Conservation (phyloP, 2,888 invertebrate species). For the Anticlea derivata region DNA sequence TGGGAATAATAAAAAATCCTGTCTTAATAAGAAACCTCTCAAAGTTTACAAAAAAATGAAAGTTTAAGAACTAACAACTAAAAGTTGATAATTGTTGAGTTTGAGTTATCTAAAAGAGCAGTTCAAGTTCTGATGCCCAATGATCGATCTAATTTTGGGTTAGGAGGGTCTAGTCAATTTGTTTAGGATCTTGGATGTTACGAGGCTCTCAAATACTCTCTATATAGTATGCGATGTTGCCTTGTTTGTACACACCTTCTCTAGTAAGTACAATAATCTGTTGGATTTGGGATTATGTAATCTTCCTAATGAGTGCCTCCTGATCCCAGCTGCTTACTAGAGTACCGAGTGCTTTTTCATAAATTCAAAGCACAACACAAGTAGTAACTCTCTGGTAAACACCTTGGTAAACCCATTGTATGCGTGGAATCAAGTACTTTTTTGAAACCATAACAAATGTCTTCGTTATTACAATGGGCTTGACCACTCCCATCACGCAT, state of each 20-base stretch:
- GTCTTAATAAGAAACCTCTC: too few species aligned
- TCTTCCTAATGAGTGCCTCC: too few species aligned
- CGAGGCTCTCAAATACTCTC: conserved; percentile 9
- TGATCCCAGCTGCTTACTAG: too few species aligned
- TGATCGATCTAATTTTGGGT: conserved; percentile 29
- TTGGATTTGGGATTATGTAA: not conserved
- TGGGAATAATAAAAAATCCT: too few species aligned
- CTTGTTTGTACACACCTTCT: not conserved
- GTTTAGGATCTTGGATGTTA: conserved; percentile 56
- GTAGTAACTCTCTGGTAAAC: too few species aligned
- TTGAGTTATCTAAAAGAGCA: conserved; percentile 13
- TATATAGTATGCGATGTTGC: not conserved
- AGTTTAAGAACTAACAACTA: not conserved
- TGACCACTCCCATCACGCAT: conserved; percentile 16
- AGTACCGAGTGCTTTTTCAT: too few species aligned
- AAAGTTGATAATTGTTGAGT: not conserved
- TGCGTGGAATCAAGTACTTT: too few species aligned
- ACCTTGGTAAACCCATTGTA: too few species aligned
- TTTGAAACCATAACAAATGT: conserved; percentile 8
- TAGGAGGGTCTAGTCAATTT: conserved; percentile 61
- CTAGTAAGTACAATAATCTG: not conserved
- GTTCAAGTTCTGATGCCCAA: conserved; percentile 17
- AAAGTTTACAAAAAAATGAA: too few species aligned
- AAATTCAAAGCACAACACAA: too few species aligned
- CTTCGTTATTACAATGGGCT: conserved; percentile 11